Evolutionary conservation across 2,113 vertebrate species (phyloP).

Genomic region (Chlorodrepanis virens): DNA sequence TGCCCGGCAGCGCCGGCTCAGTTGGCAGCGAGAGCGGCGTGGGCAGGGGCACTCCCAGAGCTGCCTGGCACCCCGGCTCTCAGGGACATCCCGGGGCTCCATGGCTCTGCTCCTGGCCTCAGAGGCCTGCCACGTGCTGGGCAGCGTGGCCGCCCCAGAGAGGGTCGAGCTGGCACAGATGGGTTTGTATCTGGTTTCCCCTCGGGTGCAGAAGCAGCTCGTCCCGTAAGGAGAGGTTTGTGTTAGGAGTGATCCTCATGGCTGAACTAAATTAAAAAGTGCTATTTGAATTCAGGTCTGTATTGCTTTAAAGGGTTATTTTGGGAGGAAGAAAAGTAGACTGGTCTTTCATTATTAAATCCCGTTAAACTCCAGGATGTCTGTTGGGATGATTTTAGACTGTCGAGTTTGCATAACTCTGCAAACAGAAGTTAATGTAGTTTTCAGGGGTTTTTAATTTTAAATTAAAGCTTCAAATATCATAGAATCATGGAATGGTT

Average conservation of each 20-base stretch:
- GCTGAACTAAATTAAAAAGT: background rate
- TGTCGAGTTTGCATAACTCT: background rate
- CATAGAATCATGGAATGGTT: background rate
- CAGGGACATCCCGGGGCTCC: background rate
- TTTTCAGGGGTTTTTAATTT: background rate
- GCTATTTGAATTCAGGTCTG: background rate
- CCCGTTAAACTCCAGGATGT: background rate
- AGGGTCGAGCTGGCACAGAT: conserved; percentile 73
- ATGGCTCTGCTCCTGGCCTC: conserved; percentile 75
- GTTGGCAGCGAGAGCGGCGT: background rate
- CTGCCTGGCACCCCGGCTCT: conserved; percentile 16
- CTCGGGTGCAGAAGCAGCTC: background rate
- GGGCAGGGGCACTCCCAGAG: conserved; percentile 13
- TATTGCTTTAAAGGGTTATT: background rate
- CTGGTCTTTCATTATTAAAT: background rate
- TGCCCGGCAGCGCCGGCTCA: background rate
- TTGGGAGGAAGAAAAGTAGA: background rate
- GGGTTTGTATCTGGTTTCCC: conserved; percentile 71
- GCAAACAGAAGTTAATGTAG: background rate
- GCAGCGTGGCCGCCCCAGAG: conserved; percentile 74
- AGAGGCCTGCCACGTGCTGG: conserved; percentile 71
- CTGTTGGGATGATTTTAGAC: background rate
- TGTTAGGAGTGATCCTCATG: background rate
- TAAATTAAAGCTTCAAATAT: background rate
- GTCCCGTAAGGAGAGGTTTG: background rate